Evolutionary conservation across 2,113 vertebrate species (phyloP).

Genomic region (Raja brachyura): DNA sequence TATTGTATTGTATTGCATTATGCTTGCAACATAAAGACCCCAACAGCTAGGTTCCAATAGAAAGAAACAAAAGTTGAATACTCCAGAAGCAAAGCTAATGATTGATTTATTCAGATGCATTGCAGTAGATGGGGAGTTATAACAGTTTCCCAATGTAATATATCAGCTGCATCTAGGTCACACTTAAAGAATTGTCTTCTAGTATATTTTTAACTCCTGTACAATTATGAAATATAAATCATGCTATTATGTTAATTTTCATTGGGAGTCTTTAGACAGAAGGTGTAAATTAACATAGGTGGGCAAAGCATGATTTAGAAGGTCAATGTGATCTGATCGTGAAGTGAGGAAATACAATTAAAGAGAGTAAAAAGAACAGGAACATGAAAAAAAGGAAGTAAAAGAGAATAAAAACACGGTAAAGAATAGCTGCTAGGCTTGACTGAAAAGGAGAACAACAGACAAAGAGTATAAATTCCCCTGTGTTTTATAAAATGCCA

Average conservation of each 20-base stretch:
- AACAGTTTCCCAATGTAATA: not conserved
- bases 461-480: not conserved
- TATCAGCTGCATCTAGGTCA: constrained; percentile 11
- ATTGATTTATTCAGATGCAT: constrained; percentile 21
- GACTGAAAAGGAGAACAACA: not conserved
- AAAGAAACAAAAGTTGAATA: not conserved
- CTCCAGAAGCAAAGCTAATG: not conserved
- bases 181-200: not conserved
- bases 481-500: not conserved
- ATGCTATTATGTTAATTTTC: constrained; percentile 14
- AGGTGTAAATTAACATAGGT: constrained; percentile 1
- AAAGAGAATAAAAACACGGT: not conserved
- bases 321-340: not conserved
- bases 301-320: not conserved
- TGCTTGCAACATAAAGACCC: not conserved
- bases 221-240: constrained; percentile 37
- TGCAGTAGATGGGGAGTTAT: not conserved
- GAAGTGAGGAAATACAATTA: not conserved
- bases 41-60: not conserved
- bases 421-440: not conserved
- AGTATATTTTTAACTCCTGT: constrained; percentile 7
- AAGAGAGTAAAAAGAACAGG: not conserved
- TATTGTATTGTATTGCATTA: no score
- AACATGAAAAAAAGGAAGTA: not conserved
- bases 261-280: not conserved